Evolutionary conservation across 2,888 invertebrate species (phyloP).

Genomic region (Dryococelus australis): DNA sequence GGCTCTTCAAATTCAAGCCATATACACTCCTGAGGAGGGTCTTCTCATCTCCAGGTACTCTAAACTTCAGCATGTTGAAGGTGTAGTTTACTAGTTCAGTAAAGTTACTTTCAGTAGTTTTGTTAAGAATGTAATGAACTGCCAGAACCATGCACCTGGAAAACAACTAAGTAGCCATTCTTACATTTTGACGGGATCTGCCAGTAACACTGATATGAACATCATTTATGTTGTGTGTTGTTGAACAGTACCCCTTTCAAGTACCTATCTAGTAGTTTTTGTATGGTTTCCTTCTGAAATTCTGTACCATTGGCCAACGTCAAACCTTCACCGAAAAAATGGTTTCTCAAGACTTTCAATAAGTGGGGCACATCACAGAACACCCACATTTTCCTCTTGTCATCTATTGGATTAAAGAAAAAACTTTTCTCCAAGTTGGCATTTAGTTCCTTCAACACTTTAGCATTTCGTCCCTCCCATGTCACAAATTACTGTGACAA

Average conservation of each 20-base stretch:
- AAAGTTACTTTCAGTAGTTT: neutral
- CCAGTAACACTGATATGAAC: conserved; percentile 12
- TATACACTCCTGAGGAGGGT: neutral
- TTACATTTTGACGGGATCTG: conserved; percentile 17
- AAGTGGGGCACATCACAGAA: too few relatives aligned
- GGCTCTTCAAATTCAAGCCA: neutral
- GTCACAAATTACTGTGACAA: conserved; percentile 19
- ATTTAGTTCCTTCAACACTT: neutral
- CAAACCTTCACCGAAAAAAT: neutral
- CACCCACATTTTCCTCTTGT: neutral
- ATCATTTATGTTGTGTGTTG: neutral
- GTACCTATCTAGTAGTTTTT: neutral
- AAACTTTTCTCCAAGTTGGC: neutral
- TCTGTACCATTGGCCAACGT: neutral
- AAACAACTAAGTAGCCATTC: neutral
- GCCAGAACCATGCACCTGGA: neutral
- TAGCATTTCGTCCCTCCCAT: conserved; percentile 19
- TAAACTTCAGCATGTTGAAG: neutral
- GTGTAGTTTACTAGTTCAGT: neutral
- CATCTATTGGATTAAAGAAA: neutral
- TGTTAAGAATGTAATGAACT: neutral
- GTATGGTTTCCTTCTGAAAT: neutral
- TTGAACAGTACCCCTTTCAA: neutral
- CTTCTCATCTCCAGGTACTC: neutral
- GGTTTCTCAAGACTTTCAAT: conserved; percentile 17